These are phyloP conservation scores for Cetonia aurata DNA, from an alignment of 2,888 invertebrate species.

Conservation along the genomic window DNA sequence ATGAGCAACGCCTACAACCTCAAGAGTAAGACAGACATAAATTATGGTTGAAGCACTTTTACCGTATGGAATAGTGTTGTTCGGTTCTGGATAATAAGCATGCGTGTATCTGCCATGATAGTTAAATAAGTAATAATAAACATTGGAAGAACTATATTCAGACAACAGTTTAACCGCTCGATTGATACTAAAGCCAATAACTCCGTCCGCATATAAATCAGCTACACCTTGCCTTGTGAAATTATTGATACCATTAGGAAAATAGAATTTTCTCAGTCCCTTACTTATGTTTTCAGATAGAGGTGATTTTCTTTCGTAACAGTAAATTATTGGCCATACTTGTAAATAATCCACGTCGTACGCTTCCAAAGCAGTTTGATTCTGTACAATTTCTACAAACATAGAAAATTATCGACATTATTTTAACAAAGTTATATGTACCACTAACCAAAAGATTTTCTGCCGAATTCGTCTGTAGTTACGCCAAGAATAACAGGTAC, in stretches of 20 bases:
- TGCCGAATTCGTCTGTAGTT: conserved; percentile 75
- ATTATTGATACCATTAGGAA: conserved; percentile 66
- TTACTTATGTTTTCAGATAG: conserved; percentile 68
- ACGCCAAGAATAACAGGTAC: conserved; percentile 75
- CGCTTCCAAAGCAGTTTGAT: conserved; percentile 68
- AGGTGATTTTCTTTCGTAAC: conserved; percentile 71
- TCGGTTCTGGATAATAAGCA: conserved; percentile 69
- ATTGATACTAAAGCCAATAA: conserved; percentile 73
- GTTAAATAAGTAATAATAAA: conserved; percentile 75
- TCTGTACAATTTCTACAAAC: conserved; percentile 68
- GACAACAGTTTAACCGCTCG: conserved; percentile 73
- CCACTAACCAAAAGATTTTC: conserved; percentile 70
- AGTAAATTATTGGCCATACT: conserved; percentile 75
- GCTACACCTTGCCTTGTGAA: conserved; percentile 64
- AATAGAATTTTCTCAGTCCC: conserved; percentile 69
- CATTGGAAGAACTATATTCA: conserved; percentile 68
- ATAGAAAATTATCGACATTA: background rate
- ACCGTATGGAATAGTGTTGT: conserved; percentile 58
- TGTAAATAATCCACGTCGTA: conserved; percentile 74
- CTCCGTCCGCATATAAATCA: conserved; percentile 71
- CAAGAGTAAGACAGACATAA: background rate
- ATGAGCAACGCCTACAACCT: conserved; percentile 63
- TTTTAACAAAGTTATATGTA: background rate
- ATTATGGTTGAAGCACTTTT: conserved; percentile 18
- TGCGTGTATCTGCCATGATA: conserved; percentile 74